Percentiles rank a stretch among this genome's conserved stretches.
phyloP scores from a whole-genome alignment of 2,113 vertebrate species.

The Thamnophis sirtalis region DNA sequence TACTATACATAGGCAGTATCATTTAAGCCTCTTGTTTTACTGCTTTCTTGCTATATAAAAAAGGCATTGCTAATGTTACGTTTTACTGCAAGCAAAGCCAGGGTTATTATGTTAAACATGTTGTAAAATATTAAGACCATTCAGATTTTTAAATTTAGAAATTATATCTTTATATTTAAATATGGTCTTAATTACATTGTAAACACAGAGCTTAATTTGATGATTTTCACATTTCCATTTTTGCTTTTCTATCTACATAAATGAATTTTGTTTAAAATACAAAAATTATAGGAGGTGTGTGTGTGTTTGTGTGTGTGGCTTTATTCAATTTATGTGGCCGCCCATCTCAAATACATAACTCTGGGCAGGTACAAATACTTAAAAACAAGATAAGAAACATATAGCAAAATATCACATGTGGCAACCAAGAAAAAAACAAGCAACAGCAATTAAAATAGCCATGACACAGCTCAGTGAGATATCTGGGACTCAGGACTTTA shows the following conservation, averaged over 20 bases:
- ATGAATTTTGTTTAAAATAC: background rate
- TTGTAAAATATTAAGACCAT: background rate
- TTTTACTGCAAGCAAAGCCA: background rate
- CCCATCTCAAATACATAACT: background rate
- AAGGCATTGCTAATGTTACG: background rate
- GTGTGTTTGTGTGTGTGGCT: background rate
- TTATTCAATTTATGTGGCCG: background rate
- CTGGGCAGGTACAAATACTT: background rate
- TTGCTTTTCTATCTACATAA: background rate
- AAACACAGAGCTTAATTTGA: background rate
- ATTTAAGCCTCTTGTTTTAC: background rate
- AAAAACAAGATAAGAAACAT: background rate
- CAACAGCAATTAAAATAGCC: background rate
- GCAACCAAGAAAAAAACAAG: background rate
- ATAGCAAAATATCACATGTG: background rate
- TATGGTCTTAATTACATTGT: background rate
- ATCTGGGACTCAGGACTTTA: background rate
- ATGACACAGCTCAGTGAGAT: background rate
- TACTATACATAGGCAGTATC: background rate
- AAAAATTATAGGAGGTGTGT: background rate
- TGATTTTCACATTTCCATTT: background rate
- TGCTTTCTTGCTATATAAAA: background rate
- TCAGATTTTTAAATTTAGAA: background rate
- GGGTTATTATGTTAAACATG: background rate
- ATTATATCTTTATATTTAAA: background rate